Conservation (phyloP, 2,797 vertebrate genomes). For the Phoxinus dragarum region DNA sequence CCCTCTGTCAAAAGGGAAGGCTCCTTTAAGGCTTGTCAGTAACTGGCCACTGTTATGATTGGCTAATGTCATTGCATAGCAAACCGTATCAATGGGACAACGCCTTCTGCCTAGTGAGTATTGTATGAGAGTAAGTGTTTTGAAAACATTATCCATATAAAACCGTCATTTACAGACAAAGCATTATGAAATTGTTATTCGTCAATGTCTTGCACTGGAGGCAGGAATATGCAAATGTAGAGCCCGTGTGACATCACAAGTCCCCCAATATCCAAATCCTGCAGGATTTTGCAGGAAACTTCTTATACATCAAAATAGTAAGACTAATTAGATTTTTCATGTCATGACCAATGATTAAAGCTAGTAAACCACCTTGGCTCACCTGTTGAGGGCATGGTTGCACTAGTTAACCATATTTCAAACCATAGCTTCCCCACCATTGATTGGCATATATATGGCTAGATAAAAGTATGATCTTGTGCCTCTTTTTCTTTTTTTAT, state of each 20-base stretch:
- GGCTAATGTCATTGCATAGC: no score
- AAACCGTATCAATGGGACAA: no score
- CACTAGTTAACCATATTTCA: not conserved
- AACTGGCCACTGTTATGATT: not conserved
- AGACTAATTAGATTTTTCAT: not conserved
- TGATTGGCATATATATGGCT: not conserved
- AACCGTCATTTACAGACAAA: not conserved
- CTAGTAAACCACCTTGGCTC: not conserved
- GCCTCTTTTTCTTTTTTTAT: not conserved
- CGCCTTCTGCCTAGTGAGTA: no score
- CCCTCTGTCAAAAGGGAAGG: not conserved
- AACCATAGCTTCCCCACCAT: not conserved
- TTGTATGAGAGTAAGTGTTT: not conserved
- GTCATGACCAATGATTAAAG: not conserved
- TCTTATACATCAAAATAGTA: not conserved
- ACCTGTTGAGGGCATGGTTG: not conserved
- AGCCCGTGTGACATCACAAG: not conserved
- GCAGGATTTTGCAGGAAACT: not conserved
- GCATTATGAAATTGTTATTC: not conserved
- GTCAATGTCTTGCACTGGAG: not conserved
- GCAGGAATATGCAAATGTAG: not conserved
- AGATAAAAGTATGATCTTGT: not conserved
- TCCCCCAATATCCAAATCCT: not conserved
- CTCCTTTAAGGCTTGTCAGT: not conserved
- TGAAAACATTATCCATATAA: not conserved